Evolutionary conservation across 2,113 vertebrate genomes (phyloP).

Genomic region (Solea senegalensis): DNA sequence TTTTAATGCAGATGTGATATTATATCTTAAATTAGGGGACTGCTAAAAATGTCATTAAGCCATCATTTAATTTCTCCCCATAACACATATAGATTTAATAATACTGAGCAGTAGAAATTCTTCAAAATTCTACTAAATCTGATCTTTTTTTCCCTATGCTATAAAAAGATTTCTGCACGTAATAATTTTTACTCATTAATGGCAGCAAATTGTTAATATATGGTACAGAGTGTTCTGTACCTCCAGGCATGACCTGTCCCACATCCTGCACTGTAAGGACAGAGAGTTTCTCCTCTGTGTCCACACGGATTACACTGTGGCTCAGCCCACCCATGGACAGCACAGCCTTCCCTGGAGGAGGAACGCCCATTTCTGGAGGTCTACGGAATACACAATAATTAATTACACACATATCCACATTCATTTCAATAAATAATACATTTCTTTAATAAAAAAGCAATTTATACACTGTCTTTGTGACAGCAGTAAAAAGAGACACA

Average conservation of each 20-base stretch:
- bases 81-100: no score
- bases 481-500: conserved; percentile 1
- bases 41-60: no score
- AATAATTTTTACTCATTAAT: neutral
- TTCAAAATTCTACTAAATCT: no score
- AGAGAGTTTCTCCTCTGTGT: conserved; percentile 94
- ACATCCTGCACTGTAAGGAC: conserved; percentile 96
- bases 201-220: conserved; percentile 7
- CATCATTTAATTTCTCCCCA: no score
- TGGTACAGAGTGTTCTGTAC: conserved; percentile 68
- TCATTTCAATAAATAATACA: neutral
- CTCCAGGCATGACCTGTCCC: conserved; percentile 95
- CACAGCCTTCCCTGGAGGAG: conserved; percentile 92
- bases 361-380: conserved; percentile 90
- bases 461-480: neutral
- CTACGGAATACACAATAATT: conserved; percentile 66
- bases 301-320: conserved; percentile 91
- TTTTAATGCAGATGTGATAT: no score
- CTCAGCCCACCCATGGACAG: conserved; percentile 94
- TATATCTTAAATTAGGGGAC: no score
- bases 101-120: no score
- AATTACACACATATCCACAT: neutral
- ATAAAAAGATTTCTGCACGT: no score
- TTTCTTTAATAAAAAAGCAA: no score
- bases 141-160: no score